Evolutionary conservation across 2,797 vertebrate genomes (phyloP).

Genomic region (Anguilla obscura): DNA sequence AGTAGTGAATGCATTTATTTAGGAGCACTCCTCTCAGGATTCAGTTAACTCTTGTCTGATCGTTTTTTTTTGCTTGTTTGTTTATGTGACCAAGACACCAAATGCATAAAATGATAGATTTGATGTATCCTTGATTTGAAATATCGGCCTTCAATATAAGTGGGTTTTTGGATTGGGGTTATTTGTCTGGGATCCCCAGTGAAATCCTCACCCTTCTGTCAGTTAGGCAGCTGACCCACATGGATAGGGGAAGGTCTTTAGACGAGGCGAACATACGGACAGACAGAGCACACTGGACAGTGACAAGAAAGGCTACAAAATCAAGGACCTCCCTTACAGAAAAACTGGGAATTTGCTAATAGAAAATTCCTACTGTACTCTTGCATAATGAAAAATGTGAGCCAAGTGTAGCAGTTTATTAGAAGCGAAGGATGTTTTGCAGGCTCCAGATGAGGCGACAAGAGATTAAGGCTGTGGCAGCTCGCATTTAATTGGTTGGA

Average conservation of each 20-base stretch:
- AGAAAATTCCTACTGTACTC: background rate
- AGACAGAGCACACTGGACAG: background rate
- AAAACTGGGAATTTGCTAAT: background rate
- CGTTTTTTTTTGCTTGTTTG: background rate
- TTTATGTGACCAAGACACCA: no score
- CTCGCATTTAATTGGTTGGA: conserved; percentile 52
- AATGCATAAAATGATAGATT: background rate
- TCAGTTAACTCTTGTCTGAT: background rate
- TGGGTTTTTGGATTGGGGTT: background rate
- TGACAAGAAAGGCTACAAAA: background rate
- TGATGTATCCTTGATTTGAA: background rate
- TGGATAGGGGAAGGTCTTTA: background rate
- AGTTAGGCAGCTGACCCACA: background rate
- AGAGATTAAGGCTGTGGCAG: conserved; percentile 63
- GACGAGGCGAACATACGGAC: background rate
- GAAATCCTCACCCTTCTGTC: background rate
- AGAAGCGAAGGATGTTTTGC: background rate
- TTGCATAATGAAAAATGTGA: background rate
- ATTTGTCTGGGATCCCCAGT: background rate
- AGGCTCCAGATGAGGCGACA: conserved; percentile 57
- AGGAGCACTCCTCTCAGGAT: background rate
- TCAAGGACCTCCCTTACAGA: background rate
- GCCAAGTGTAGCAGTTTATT: background rate
- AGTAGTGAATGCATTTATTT: background rate
- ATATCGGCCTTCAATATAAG: background rate